These are phyloP conservation scores for Siniperca obscura DNA, from an alignment of 2,797 vertebrate species.

Conservation along the genomic window DNA sequence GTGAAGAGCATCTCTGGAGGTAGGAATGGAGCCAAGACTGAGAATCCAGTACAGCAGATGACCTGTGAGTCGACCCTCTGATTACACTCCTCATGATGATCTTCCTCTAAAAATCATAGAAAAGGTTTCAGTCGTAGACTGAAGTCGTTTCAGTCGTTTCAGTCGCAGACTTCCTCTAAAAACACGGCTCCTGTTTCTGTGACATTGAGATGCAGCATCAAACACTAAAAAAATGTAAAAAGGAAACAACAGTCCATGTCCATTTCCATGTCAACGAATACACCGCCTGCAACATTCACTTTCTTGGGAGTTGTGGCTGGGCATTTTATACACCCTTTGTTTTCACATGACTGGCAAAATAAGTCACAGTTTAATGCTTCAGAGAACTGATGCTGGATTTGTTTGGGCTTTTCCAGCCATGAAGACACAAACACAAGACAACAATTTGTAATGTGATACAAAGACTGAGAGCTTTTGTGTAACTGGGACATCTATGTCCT, in stretches of 20 bases:
- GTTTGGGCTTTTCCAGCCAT: conserved; percentile 71
- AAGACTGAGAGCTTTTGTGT: conserved; percentile 3
- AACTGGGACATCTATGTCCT: neutral
- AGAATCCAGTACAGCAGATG: neutral
- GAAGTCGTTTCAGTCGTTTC: too few species aligned
- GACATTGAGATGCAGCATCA: neutral
- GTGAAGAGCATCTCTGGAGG: neutral
- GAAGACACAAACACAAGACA: conserved; percentile 69
- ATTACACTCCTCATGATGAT: neutral
- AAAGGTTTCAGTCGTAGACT: too few species aligned
- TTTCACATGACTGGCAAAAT: conserved; percentile 80
- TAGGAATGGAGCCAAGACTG: too few species aligned
- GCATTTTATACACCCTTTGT: conserved; percentile 73
- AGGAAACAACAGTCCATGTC: neutral
- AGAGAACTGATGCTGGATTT: conserved; percentile 65
- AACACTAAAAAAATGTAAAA: neutral
- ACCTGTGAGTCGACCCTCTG: neutral
- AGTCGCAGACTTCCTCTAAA: too few species aligned
- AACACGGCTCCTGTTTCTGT: neutral
- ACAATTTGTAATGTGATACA: conserved; percentile 58
- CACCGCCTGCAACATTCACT: conserved; percentile 12
- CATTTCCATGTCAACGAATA: neutral
- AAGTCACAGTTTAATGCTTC: conserved; percentile 79
- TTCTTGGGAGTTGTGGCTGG: conserved; percentile 50
- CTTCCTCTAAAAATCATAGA: neutral